Evolutionary conservation across 2,888 invertebrate species (phyloP), one percentile per base, ranked within the genome.

Genomic region (Sisyra nigra): DNA sequence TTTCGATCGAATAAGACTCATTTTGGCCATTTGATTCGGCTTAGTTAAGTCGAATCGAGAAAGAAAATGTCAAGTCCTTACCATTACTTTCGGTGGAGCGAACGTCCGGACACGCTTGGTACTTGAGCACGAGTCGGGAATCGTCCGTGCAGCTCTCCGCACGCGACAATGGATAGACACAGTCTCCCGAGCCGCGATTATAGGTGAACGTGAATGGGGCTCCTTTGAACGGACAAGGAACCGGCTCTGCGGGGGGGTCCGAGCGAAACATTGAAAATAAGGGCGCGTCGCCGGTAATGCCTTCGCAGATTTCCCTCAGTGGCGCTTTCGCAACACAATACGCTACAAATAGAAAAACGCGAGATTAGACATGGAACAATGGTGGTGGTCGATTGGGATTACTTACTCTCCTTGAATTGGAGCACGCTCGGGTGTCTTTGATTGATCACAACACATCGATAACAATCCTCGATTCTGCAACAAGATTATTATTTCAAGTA

Each of bases 61-160:
- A 5, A 15, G 14, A 29, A 29, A 11, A 40, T 17, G 9, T 14
- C 10, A 43, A 13, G 15, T 11, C 14, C 13, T 64, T 57, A 85
- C 84, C 78, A 51, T 80, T 76, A 56, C 81, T 82, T 61, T 86
- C 85, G 0, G 85, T 80, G 35, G 77, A 76, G 1, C 68, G 68
- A 3, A 86, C 76, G 55, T 86, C 83, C 0, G 82, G 80, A 55
- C 89, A 88, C 1, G 85, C 83, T 65, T 84, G 82, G 60, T 85
- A 88, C 48, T 82, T 76, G 48, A 89, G 69, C 47, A 86, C 72
- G 36, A 88, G 69, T 35, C 81, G 66, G 2, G 84, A 82, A 54
- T 83, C 80, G 53, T 87, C 84, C 1, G 86, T 87, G 62, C 88
- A 89, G 41, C 82, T 77, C 60, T 86, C 85, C 1, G 84, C 82